phyloP scores from a whole-genome alignment of 2,888 invertebrate genomes.

The Thysanoteuthis rhombus region DNA sequence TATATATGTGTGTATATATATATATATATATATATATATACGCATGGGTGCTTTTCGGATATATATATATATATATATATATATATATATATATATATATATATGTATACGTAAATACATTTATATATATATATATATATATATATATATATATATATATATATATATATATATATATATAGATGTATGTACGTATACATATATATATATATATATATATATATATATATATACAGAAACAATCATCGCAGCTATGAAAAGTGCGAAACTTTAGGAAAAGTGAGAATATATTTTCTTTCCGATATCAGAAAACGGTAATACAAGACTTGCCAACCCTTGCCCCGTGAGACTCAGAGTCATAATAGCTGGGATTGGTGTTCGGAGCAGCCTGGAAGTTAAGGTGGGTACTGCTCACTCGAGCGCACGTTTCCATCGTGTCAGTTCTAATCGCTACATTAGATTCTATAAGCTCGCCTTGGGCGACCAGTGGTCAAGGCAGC shows the following conservation, averaged over 20 bases:
- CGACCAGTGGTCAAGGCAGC: neutral
- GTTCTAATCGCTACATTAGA: conserved; percentile 12
- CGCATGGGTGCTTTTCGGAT: no score
- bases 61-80: no score
- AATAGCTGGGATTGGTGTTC: neutral
- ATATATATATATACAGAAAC: neutral
- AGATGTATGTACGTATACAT: neutral
- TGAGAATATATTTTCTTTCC: neutral
- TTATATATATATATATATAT: no score
- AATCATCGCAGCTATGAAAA: neutral
- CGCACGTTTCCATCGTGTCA: neutral
- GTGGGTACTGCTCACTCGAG: conserved; percentile 12
- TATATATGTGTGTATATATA: no score
- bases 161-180: neutral
- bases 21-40: no score
- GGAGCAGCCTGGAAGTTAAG: neutral
- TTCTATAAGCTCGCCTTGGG: neutral
- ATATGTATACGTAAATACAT: no score
- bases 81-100: no score
- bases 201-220: neutral
- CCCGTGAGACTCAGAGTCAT: neutral
- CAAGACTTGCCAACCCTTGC: neutral
- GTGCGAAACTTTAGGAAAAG: neutral
- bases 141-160: neutral
- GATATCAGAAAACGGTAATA: neutral